Conservation (phyloP, 2,113 vertebrate genomes). For the Eclectus roratus region DNA sequence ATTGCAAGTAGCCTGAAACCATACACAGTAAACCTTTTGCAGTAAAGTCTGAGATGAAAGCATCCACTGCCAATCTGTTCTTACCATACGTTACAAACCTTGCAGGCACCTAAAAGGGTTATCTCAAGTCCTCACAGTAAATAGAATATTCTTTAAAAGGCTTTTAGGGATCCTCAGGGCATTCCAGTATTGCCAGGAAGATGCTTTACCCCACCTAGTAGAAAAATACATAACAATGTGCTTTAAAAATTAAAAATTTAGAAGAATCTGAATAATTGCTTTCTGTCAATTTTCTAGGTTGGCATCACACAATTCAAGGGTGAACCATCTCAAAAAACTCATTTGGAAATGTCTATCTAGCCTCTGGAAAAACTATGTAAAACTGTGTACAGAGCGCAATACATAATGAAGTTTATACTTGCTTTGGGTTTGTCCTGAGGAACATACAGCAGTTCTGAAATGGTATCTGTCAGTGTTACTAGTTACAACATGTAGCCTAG, state of each 20-base stretch:
- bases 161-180: conserved; percentile 61
- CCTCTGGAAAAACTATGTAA: conserved; percentile 66
- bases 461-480: conserved; percentile 45
- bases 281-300: conserved; percentile 63
- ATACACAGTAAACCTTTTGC: not conserved
- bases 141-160: conserved; percentile 64
- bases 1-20: not conserved
- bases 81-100: not conserved
- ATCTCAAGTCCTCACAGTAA: conserved; percentile 31
- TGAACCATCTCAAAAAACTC: conserved; percentile 38
- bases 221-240: conserved; percentile 63
- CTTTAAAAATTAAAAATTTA: conserved; percentile 74
- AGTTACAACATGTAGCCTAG: conserved; percentile 58
- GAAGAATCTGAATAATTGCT: conserved; percentile 47
- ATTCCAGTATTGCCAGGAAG: conserved; percentile 48
- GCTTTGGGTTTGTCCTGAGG: conserved; percentile 61
- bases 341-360: conserved; percentile 54
- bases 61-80: not conserved
- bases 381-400: conserved; percentile 36
- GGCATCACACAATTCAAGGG: conserved; percentile 48
- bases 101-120: conserved; percentile 20
- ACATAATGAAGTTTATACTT: conserved; percentile 58
- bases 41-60: not conserved
- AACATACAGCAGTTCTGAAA: conserved; percentile 43
- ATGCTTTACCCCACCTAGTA: conserved; percentile 40